A percentile compares a stretch with the other conserved stretches of the same genome.
phyloP scores from a whole-genome alignment of 2,797 vertebrate genomes.

The Capromys pilorides region DNA sequence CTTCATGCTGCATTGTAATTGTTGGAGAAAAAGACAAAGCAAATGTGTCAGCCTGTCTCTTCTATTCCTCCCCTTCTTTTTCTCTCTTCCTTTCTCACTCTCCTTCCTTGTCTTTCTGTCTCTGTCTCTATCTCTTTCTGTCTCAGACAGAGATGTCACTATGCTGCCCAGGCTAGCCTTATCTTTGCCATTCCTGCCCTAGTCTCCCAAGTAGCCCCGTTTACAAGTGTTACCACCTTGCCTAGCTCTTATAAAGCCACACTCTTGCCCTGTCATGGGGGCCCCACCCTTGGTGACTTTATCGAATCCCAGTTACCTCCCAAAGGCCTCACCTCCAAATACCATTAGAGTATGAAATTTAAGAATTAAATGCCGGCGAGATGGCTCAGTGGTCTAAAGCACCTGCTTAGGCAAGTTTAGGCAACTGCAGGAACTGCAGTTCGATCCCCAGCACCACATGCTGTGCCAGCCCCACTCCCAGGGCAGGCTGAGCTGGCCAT shows the following conservation, averaged over 20 bases:
- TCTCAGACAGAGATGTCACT: neutral
- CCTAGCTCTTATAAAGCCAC: neutral
- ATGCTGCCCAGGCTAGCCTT: neutral
- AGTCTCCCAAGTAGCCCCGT: neutral
- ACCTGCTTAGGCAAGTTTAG: no score
- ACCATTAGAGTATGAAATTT: neutral
- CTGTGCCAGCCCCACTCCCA: no score
- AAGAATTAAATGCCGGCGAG: no score
- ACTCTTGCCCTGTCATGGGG: neutral
- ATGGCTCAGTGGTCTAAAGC: no score
- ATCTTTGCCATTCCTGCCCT: neutral
- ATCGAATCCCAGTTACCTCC: neutral
- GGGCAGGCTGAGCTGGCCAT: no score
- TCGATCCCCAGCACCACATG: no score
- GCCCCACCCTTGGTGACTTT: neutral
- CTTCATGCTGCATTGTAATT: neutral
- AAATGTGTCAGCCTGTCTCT: neutral
- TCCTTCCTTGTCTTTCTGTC: no score
- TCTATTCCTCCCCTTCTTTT: no score
- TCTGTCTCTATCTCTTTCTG: no score
- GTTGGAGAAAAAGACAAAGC: neutral
- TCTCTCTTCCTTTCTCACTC: no score
- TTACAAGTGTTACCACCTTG: neutral
- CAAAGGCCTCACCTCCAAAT: neutral
- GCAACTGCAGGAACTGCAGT: no score